Base-by-base conservation (phyloP, 2,797 vertebrate species). In the Eulemur mongoz region DNA sequence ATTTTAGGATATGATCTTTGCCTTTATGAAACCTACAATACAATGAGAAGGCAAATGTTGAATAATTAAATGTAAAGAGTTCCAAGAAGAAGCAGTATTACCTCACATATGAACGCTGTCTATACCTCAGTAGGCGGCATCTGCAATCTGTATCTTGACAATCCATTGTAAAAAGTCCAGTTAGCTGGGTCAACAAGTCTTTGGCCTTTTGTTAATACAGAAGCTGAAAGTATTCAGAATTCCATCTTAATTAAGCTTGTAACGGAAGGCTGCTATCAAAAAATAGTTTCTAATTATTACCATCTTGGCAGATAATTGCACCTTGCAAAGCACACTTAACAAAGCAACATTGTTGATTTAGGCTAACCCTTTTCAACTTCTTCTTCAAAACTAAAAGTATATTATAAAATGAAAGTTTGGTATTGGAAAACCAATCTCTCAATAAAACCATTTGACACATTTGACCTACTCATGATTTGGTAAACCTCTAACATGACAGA, bases 131-230 rank as follows among this genome's bases (percentile, higher is more conserved):
- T 9, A 85, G 90, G 43, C 70, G 81, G 32, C 63, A 75, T 97
- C 94, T 96, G 35, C 83, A 82, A 22, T 80, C 81, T 83, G 84
- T 90, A 11, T 94, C 92, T 81, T 96, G 76, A 78, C 59, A 79
- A 40, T 87, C 50, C 97, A 97, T 97, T 45, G 13, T 92, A 12
- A 27, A 86, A 78, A 52, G 43, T 92, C 48, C 57, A 57, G 18
- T 63, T 79, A 61, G 22, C 67, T 67, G 63, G 13, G 35, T 69
- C 67, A 88, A 23, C 7, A 75, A 32, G 27, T 78, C 67, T 92
- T 93, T 72, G n/a, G n/a, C 69, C 73, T 90, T 95, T 91, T 73
- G 22, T 91, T 73, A 54, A 54, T 59, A 52, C 13, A 70, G 72
- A 91, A 80, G 43, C 79, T 82, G 52, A 11, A 92, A 86, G n/a